Conservation (phyloP, 2,888 invertebrate genomes). For the Acleris holmiana region DNA sequence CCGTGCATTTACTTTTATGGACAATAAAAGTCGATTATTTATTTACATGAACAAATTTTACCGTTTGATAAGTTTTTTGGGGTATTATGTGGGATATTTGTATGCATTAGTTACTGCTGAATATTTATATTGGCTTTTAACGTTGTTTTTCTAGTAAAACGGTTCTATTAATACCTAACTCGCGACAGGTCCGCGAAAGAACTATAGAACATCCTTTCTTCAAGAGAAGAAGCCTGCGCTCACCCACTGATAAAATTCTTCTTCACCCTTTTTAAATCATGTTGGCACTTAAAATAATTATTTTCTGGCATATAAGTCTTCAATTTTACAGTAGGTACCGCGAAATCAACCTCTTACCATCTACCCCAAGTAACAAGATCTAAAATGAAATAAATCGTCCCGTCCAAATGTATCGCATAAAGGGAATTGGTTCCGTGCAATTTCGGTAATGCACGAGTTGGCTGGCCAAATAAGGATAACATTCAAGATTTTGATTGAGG, state of each 20-base stretch:
- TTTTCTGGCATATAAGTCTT: constrained; percentile 11
- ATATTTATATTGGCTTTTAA: no score
- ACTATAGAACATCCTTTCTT: no score
- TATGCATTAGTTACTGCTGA: no score
- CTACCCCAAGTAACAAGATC: constrained; percentile 57
- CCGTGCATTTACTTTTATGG: constrained; percentile 8
- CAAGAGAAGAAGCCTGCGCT: no score
- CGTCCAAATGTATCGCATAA: constrained; percentile 66
- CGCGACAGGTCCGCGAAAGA: no score
- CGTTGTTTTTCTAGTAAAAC: no score
- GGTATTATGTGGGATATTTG: not conserved
- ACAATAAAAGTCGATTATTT: constrained; percentile 24
- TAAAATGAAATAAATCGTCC: constrained; percentile 60
- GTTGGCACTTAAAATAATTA: constrained; percentile 1
- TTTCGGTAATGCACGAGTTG: constrained; percentile 78
- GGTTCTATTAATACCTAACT: no score
- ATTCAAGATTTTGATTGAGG: constrained; percentile 67
- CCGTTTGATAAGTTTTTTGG: not conserved
- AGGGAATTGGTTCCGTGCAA: constrained; percentile 77
- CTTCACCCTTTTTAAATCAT: no score
- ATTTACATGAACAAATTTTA: constrained; percentile 13
- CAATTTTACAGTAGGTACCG: constrained; percentile 36
- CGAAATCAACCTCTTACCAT: constrained; percentile 49
- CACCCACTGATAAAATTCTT: no score
- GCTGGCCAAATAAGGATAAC: constrained; percentile 60